These are phyloP conservation scores for Danaus chrysippus DNA, from an alignment of 2,888 invertebrate species.

Conservation along the genomic window DNA sequence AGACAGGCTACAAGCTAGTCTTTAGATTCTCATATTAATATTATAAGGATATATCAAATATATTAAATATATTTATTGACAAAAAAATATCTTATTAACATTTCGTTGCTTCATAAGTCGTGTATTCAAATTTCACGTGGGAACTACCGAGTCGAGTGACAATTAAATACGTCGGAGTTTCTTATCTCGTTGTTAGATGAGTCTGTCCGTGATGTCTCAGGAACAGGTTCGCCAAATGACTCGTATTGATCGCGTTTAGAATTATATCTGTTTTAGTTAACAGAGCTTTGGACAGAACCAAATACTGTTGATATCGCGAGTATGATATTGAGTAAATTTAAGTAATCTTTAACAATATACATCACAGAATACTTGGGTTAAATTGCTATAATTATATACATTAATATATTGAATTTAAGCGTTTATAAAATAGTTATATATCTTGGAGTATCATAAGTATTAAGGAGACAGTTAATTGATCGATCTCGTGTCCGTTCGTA, in stretches of 20 bases:
- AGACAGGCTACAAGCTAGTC: neutral
- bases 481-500: slow-evolving; percentile 1
- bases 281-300: too few species aligned
- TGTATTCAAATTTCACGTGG: neutral
- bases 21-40: neutral
- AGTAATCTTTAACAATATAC: too few species aligned
- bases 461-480: slow-evolving; percentile 4
- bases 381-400: too few species aligned
- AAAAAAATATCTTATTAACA: neutral
- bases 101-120: neutral
- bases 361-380: too few species aligned
- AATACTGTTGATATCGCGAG: too few species aligned
- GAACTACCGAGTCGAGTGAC: neutral
- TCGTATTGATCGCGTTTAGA: neutral
- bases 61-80: too few species aligned
- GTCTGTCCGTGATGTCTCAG: slow-evolving; percentile 52
- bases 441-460: neutral
- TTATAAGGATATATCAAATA: neutral
- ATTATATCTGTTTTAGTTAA: neutral
- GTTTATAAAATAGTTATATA: neutral
- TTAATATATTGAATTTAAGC: neutral
- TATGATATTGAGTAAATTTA: too few species aligned
- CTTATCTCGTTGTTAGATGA: slow-evolving; percentile 33
- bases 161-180: neutral
- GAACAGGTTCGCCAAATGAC: slow-evolving; percentile 43